phyloP scores from a whole-genome alignment of 2,797 vertebrate species.

The Melanitta fusca region DNA sequence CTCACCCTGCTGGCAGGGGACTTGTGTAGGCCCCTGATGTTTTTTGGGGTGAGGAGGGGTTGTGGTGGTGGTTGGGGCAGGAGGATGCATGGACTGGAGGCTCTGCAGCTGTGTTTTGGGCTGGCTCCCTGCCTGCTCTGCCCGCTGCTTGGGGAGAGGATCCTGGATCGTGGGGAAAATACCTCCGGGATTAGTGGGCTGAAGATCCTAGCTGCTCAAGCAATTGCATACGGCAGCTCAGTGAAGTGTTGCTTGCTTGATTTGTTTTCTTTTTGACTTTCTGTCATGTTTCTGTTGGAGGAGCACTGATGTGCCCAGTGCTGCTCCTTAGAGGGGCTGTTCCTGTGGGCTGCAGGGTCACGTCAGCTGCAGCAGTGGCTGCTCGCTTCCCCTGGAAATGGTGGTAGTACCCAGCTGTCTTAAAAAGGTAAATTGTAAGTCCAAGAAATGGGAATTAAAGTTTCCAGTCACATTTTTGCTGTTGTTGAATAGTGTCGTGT shows the following conservation, averaged over 20 bases:
- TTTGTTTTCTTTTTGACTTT: not conserved
- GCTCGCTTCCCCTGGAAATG: not conserved
- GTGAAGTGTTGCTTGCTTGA: not conserved
- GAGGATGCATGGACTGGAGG: not conserved
- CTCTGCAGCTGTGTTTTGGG: rapidly evolving
- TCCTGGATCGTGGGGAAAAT: not conserved
- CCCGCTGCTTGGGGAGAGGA: not conserved
- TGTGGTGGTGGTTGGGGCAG: not conserved
- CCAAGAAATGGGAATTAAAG: not conserved
- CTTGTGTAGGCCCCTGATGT: not conserved
- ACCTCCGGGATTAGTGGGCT: rapidly evolving
- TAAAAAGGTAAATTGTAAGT: not conserved
- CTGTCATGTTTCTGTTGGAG: not conserved
- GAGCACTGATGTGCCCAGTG: not conserved
- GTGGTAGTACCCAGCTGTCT: not conserved
- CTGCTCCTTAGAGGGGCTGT: not conserved
- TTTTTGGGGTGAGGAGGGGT: not conserved
- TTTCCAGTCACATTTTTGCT: not conserved
- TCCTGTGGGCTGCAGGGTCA: not conserved
- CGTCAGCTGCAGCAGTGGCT: not conserved
- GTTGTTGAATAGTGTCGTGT: not conserved
- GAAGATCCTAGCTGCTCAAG: not conserved
- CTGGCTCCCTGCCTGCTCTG: not conserved
- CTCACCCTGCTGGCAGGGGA: not conserved
- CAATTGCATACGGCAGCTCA: not conserved